Conservation (phyloP, 2,888 invertebrate genomes). For the Acleris sparsana region DNA sequence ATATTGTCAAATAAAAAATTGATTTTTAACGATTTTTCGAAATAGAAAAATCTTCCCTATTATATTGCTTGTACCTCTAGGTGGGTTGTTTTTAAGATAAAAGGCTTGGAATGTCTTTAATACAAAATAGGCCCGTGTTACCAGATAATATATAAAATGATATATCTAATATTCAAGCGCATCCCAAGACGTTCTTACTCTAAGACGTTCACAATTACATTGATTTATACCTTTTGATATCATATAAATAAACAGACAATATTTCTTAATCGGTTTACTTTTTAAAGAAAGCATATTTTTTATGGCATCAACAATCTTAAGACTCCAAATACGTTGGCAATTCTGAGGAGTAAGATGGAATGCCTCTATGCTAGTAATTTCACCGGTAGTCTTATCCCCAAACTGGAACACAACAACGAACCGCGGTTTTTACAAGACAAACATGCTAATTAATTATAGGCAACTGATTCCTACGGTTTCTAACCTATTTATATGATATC, state of each 20-base stretch:
- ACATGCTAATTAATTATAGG: too few species aligned
- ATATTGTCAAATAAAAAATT: background rate
- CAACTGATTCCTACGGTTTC: too few species aligned
- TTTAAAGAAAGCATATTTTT: too few species aligned
- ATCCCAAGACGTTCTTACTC: conserved; percentile 12
- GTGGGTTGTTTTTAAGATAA: conserved; percentile 26
- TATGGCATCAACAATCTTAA: too few species aligned
- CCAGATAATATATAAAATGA: conserved; percentile 2
- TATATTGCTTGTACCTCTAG: conserved; percentile 35
- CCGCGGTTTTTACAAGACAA: too few species aligned
- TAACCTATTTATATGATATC: background rate
- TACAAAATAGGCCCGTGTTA: conserved; percentile 11
- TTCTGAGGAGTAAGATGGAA: too few species aligned
- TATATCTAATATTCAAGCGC: conserved; percentile 12
- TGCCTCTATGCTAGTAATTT: too few species aligned
- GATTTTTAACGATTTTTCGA: background rate
- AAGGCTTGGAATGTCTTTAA: conserved; percentile 26
- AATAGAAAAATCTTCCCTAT: background rate
- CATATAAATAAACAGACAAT: too few species aligned
- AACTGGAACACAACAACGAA: too few species aligned
- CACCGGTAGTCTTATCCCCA: too few species aligned
- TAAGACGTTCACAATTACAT: conserved; percentile 18
- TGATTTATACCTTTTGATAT: background rate
- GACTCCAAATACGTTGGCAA: too few species aligned
- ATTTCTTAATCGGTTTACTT: too few species aligned